A percentile compares a stretch with the other conserved stretches of the same genome.
Conservation (phyloP, 2,888 invertebrate genomes). For the Pomacea canaliculata region DNA sequence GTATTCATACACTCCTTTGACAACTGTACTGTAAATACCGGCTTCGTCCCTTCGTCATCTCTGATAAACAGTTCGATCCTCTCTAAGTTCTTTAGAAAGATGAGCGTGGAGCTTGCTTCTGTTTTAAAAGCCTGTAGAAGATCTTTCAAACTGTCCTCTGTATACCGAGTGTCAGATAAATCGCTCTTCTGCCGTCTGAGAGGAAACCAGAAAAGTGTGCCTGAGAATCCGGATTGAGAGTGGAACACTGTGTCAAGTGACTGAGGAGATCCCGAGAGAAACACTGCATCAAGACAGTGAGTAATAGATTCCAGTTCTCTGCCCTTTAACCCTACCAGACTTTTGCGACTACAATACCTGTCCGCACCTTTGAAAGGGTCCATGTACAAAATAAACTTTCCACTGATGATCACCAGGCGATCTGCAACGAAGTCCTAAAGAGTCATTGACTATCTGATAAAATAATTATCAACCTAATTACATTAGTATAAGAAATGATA, state of each 20-base stretch:
- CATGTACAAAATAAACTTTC: conserved; percentile 5
- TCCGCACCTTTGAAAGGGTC: conserved; percentile 4
- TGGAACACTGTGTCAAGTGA: neutral
- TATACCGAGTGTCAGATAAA: conserved; percentile 11
- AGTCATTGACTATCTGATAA: too few species aligned
- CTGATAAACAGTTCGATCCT: conserved; percentile 42
- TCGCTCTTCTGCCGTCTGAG: conserved; percentile 3
- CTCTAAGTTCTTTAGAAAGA: conserved; percentile 18
- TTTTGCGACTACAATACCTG: neutral
- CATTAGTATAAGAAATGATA: too few species aligned
- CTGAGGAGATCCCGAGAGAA: neutral
- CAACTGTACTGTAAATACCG: conserved; percentile 16
- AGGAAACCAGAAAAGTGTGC: conserved; percentile 21
- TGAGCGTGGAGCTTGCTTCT: conserved; percentile 3
- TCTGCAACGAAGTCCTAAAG: neutral
- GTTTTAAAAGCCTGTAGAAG: conserved; percentile 6
- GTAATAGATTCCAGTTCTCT: conserved; percentile 2
- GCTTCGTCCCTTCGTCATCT: neutral
- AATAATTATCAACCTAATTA: too few species aligned
- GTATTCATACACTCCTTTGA: neutral
- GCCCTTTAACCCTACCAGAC: neutral
- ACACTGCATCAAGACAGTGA: neutral
- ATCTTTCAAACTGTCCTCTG: conserved; percentile 2
- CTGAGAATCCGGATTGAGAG: neutral
- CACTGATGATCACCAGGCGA: conserved; percentile 5